A percentile compares a stretch with the other conserved stretches of the same genome.
phyloP scores from a whole-genome alignment of 2,888 invertebrate genomes.

The Deladenus siricidicola region DNA sequence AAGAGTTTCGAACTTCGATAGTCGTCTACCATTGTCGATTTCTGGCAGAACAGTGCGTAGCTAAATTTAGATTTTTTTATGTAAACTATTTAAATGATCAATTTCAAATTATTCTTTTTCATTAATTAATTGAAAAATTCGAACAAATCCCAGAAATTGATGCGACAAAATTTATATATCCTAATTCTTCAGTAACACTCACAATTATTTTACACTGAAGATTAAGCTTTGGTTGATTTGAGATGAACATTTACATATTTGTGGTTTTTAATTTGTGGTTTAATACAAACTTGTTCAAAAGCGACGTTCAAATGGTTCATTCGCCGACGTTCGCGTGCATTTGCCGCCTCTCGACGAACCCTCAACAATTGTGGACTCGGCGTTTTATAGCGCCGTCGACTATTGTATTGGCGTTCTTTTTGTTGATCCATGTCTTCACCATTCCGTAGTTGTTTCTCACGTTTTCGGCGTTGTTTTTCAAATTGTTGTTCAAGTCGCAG shows the following conservation, averaged over 20 bases:
- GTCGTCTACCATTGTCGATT: conserved; percentile 47
- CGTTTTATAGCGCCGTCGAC: conserved; percentile 44
- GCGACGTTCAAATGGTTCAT: conserved; percentile 52
- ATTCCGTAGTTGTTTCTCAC: too few species aligned
- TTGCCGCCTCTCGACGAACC: conserved; percentile 34
- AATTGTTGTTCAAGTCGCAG: too few species aligned
- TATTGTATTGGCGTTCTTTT: neutral
- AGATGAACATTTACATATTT: too few species aligned
- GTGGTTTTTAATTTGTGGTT: neutral
- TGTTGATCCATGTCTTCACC: neutral
- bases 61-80: conserved; percentile 31
- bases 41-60: conserved; percentile 51
- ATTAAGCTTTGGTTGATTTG: too few species aligned
- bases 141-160: too few species aligned
- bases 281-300: conserved; percentile 45
- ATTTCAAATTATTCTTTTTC: too few species aligned
- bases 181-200: too few species aligned
- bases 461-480: too few species aligned
- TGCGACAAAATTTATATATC: too few species aligned
- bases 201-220: too few species aligned
- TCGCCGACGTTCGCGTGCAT: conserved; percentile 50
- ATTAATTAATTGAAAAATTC: too few species aligned
- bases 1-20: conserved; percentile 53
- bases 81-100: too few species aligned
- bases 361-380: conserved; percentile 50